Conservation (phyloP, 1,140 invertebrate species). For the Apis dorsata region DNA sequence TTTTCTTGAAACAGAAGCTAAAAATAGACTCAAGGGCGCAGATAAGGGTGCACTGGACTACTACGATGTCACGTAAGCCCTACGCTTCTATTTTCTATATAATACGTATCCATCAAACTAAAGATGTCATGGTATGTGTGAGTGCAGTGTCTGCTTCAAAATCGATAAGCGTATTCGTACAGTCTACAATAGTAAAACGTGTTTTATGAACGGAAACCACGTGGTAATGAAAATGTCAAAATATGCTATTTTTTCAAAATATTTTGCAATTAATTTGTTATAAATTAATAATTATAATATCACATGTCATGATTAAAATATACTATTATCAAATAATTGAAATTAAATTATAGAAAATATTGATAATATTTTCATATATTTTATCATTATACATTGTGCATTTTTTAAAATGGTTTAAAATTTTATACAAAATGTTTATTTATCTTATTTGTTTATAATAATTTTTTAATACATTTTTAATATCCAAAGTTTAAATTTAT, state of each 20-base stretch:
- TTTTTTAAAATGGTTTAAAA: neutral
- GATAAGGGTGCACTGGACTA: slow-evolving; percentile 66
- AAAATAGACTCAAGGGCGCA: slow-evolving; percentile 75
- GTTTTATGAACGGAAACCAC: slow-evolving; percentile 37
- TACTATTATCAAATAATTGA: neutral
- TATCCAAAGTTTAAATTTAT: too few species aligned
- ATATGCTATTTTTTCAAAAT: neutral
- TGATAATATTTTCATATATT: neutral
- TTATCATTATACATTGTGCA: neutral
- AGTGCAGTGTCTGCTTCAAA: slow-evolving; percentile 57
- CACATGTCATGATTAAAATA: neutral
- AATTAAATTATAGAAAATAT: neutral
- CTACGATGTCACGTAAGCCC: slow-evolving; percentile 49
- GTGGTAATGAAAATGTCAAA: slow-evolving; percentile 57
- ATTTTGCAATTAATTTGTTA: neutral
- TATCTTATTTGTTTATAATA: neutral
- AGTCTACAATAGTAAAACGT: slow-evolving; percentile 35
- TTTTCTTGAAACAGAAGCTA: slow-evolving; percentile 59
- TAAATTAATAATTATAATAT: neutral
- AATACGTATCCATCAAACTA: neutral
- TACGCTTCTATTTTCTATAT: slow-evolving; percentile 8
- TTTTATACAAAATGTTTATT: too few species aligned
- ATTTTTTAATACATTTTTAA: neutral
- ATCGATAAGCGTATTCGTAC: slow-evolving; percentile 59
- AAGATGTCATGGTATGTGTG: slow-evolving; percentile 2